These are phyloP conservation scores for Lepetodrilus schrolli DNA, from an alignment of 2,888 invertebrate genomes.

Conservation along the genomic window DNA sequence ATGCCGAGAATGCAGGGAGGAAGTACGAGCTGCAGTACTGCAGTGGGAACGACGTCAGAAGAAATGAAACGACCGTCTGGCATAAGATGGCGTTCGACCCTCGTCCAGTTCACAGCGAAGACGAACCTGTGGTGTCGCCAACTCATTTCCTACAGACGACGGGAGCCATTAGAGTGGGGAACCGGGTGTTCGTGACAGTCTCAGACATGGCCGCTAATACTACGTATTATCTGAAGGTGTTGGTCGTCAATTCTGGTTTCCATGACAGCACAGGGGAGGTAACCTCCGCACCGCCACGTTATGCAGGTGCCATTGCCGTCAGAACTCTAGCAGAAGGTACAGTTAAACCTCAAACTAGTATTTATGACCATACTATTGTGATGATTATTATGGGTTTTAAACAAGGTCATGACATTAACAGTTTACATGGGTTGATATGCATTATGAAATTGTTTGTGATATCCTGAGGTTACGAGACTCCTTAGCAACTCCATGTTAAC, in stretches of 20 bases:
- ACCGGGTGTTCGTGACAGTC: constrained; percentile 43
- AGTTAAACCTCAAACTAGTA: no score
- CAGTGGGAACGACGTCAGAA: not conserved
- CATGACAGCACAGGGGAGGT: constrained; percentile 20
- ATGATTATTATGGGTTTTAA: no score
- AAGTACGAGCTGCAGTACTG: constrained; percentile 2
- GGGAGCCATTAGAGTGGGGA: constrained; percentile 38
- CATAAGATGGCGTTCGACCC: constrained; percentile 31
- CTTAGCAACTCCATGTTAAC: no score
- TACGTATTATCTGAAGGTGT: constrained; percentile 42
- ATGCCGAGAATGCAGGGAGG: not conserved
- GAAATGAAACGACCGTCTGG: constrained; percentile 28
- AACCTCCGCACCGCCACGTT: not conserved
- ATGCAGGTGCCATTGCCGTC: constrained; percentile 22
- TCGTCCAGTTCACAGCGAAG: constrained; percentile 1
- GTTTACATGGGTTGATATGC: no score
- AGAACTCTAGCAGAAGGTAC: constrained; percentile 30
- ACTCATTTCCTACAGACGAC: constrained; percentile 33
- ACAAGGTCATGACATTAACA: no score
- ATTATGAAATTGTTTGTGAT: no score
- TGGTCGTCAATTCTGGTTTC: constrained; percentile 36
- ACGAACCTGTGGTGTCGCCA: constrained; percentile 26
- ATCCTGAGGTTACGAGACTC: no score
- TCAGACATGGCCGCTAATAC: constrained; percentile 44
- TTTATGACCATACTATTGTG: no score